These are phyloP conservation scores for Todus mexicanus DNA, from an alignment of 2,797 vertebrate species.

Conservation along the genomic window DNA sequence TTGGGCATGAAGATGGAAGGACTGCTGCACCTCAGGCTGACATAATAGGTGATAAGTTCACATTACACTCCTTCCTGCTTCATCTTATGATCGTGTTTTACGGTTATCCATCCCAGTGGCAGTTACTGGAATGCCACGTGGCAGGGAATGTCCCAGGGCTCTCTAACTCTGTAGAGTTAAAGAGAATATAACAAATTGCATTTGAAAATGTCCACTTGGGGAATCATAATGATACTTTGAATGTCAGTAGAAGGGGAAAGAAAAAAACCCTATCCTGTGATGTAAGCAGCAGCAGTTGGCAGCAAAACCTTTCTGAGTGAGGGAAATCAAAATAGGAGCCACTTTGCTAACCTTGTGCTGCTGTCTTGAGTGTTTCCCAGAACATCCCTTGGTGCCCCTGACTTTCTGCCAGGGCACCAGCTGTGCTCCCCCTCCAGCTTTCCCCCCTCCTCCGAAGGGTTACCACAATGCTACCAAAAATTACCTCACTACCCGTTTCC, in stretches of 20 bases:
- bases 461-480: neutral
- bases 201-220: neutral
- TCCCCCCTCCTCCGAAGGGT: neutral
- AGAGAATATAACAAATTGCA: constrained; percentile 1
- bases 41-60: neutral
- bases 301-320: neutral
- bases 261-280: neutral
- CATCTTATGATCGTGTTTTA: rapidly evolving
- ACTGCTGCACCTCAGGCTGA: neutral
- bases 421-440: neutral
- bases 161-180: neutral
- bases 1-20: neutral
- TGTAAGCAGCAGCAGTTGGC: constrained; percentile 27
- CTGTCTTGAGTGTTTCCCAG: constrained; percentile 26
- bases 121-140: neutral
- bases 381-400: neutral
- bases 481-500: neutral
- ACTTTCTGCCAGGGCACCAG: neutral
- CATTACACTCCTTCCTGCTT: neutral
- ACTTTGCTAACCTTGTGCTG: neutral
- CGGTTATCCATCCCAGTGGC: neutral
- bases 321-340: neutral
- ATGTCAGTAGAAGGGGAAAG: neutral
- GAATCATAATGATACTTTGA: neutral
- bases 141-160: neutral